phyloP scores from a whole-genome alignment of 2,888 invertebrate species.

The Oligia fasciuncula region DNA sequence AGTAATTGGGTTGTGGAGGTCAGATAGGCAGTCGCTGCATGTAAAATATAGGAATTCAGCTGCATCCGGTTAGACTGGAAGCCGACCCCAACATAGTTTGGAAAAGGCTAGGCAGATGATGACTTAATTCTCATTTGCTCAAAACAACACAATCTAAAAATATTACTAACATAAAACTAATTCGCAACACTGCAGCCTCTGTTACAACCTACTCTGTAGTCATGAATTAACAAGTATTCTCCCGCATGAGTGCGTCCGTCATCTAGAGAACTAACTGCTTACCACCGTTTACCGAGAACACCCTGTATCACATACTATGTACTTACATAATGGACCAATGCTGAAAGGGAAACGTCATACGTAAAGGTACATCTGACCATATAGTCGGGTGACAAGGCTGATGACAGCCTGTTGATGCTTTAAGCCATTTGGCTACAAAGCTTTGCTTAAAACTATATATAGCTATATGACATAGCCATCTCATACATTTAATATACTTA shows the following conservation, averaged over 20 bases:
- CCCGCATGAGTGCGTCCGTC: constrained; percentile 50
- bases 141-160: neutral
- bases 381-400: neutral
- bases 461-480: no score
- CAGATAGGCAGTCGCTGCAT: no score
- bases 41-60: no score
- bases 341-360: constrained; percentile 43
- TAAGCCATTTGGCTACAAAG: neutral
- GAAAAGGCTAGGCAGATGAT: no score
- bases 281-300: constrained; percentile 43
- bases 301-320: constrained; percentile 30
- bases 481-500: no score
- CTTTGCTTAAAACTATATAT: neutral
- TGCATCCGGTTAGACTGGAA: no score
- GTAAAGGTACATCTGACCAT: neutral
- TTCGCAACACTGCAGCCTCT: constrained; percentile 14
- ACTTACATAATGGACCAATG: constrained; percentile 51
- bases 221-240: constrained; percentile 53
- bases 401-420: neutral
- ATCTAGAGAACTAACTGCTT: constrained; percentile 36
- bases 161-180: no score
- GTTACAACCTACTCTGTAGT: constrained; percentile 26
- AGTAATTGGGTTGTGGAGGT: no score
- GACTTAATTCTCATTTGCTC: no score
- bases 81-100: no score